A percentile compares a stretch with the other conserved stretches of the same genome.
phyloP scores from a whole-genome alignment of 2,797 vertebrate genomes.

The Lacerta viridis region DNA sequence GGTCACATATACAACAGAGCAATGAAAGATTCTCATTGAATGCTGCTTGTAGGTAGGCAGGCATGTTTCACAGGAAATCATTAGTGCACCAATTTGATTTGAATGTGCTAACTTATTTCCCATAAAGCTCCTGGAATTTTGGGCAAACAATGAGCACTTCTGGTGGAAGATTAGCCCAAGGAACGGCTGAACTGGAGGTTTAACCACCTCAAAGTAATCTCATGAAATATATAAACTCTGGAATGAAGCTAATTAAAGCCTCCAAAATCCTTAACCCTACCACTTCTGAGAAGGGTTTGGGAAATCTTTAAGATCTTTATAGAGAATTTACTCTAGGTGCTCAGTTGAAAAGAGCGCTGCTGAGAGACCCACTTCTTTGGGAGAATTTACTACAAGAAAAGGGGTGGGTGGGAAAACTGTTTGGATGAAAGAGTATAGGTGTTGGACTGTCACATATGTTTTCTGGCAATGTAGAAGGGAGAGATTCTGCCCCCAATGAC shows the following conservation, averaged over 20 bases:
- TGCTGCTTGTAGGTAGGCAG: background rate
- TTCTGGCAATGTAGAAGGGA: no score
- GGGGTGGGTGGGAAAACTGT: no score
- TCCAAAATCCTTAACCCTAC: background rate
- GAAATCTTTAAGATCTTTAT: background rate
- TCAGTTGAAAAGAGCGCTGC: background rate
- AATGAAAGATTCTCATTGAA: background rate
- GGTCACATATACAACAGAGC: background rate
- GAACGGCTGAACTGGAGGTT: conserved; percentile 21
- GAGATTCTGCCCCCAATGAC: background rate
- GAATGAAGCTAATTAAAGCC: background rate
- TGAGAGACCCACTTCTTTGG: background rate
- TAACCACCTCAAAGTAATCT: background rate
- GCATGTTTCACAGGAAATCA: conserved; percentile 1
- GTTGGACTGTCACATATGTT: no score
- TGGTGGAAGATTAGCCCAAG: conserved; percentile 23
- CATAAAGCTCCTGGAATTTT: conserved; percentile 8
- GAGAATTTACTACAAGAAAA: background rate
- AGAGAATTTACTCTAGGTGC: background rate
- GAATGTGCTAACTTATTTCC: background rate
- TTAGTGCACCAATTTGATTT: background rate
- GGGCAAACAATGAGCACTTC: conserved; percentile 8
- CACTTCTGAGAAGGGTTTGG: background rate
- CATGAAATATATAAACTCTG: background rate
- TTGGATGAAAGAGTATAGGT: no score